phyloP scores from a whole-genome alignment of 1,140 invertebrate genomes.

The Belonocnema kinseyi region DNA sequence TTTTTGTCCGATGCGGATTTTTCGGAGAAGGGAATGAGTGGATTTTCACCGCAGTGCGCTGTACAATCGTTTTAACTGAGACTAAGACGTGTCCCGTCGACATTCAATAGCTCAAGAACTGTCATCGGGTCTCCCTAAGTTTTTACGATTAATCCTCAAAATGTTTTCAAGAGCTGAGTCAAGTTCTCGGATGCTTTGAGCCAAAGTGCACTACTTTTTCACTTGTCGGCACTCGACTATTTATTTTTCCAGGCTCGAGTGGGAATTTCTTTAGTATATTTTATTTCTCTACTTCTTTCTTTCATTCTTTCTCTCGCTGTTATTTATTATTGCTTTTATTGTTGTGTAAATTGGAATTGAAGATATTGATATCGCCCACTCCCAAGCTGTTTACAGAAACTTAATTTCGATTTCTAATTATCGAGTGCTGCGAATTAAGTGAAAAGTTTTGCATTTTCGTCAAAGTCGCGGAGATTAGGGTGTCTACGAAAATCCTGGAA shows the following conservation, averaged over 20 bases:
- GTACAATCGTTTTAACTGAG: conserved; percentile 44
- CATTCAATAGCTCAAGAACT: conserved; percentile 15
- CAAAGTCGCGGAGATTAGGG: not conserved
- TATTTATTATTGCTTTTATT: no score
- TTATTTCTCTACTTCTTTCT: no score
- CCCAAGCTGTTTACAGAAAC: no score
- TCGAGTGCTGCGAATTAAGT: no score
- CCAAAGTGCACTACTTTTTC: not conserved
- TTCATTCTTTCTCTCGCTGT: no score
- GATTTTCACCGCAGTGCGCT: conserved; percentile 38
- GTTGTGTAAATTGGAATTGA: no score
- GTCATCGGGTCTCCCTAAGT: conserved; percentile 6
- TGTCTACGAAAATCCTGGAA: no score
- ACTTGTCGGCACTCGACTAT: not conserved
- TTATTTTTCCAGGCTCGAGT: not conserved
- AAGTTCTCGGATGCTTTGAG: not conserved
- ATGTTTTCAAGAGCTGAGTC: not conserved
- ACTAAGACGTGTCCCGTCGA: not conserved
- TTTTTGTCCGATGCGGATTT: conserved; percentile 45
- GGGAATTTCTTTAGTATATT: no score
- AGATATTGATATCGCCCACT: no score
- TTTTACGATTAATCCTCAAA: conserved; percentile 4
- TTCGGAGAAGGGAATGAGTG: conserved; percentile 38
- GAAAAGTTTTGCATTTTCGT: not conserved
- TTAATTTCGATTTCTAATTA: no score